phyloP scores from a whole-genome alignment of 2,113 vertebrate species.

The Gallinago paraguaiae region DNA sequence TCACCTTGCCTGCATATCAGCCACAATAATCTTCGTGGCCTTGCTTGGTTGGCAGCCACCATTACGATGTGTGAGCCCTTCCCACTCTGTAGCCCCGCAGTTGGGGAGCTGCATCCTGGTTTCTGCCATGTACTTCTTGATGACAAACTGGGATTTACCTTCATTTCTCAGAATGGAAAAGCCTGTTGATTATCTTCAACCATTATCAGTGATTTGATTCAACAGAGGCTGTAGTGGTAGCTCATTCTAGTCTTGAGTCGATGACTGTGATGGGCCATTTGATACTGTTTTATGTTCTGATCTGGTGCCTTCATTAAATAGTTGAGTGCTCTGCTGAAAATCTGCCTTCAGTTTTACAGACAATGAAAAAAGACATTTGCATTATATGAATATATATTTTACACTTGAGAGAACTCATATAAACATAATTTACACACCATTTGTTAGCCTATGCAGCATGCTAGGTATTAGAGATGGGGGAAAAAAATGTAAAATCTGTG shows the following conservation, averaged over 20 bases:
- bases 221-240: neutral
- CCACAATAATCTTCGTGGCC: neutral
- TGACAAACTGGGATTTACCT: neutral
- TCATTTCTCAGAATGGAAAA: neutral
- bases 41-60: neutral
- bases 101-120: neutral
- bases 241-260: neutral
- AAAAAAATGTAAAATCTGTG: neutral
- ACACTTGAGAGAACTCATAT: neutral
- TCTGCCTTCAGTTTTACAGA: conserved; percentile 19
- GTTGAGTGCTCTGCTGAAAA: conserved; percentile 20
- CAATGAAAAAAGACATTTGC: conserved; percentile 45
- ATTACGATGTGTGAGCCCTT: neutral
- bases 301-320: conserved; percentile 37
- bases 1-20: neutral
- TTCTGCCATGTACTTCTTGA: neutral
- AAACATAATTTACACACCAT: conserved; percentile 29
- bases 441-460: conserved; percentile 23
- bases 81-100: neutral
- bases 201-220: neutral
- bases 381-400: conserved; percentile 43
- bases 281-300: conserved; percentile 28
- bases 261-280: conserved; percentile 10
- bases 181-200: neutral
- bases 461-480: neutral